Evolutionary conservation across 2,888 invertebrate genomes (phyloP), one percentile per base, ranked within the genome.

Genomic region (Strigamia maritima): DNA sequence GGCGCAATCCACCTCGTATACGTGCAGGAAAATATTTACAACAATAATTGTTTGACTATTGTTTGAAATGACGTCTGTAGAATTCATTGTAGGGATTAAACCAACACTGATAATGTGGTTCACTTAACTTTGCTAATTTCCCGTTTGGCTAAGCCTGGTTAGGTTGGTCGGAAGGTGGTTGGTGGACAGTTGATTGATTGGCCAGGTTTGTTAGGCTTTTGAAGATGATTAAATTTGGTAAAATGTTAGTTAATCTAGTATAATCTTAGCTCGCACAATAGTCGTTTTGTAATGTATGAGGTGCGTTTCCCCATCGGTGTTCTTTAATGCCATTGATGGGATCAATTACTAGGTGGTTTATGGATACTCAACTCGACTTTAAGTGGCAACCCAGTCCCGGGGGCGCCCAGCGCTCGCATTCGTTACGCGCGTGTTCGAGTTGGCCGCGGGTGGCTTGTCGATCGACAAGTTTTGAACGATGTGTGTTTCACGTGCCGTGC

Each of bases 211-310:
- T 19, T 49, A 49, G n/a, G 19, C 49, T 6, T 35, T 35, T 49
- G 70, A 70, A 70, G 24, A 70, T 70, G 70, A 26, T 26, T 70
- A 70, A 70, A 70, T 70, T 70, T 54, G 54, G 70, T 12, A 28
- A 70, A 70, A 70, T 70, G 70, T 70, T 28, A 28, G 70, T 28
- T 70, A 70, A 70, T 70, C 70, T 26, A 19, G 28, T 70, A 14
- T 70, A 70, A 70, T 70, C 70, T 70, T 70, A 28, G 70, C 70
- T 26, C 70, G 28, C 70, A 70, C 28, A 70, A 70, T 70, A 70
- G 70, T 70, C 70, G 70, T 70, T 70, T 70, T 70, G 70, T 70
- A 70, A 70, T 70, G 70, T 70, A 70, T n/a, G 70, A 70, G 70
- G 70, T 28, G 70, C 24, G 70, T 70, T 70, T 70, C 70, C 70